Conservation (phyloP, 2,113 vertebrate species). For the Rattus rattus region DNA sequence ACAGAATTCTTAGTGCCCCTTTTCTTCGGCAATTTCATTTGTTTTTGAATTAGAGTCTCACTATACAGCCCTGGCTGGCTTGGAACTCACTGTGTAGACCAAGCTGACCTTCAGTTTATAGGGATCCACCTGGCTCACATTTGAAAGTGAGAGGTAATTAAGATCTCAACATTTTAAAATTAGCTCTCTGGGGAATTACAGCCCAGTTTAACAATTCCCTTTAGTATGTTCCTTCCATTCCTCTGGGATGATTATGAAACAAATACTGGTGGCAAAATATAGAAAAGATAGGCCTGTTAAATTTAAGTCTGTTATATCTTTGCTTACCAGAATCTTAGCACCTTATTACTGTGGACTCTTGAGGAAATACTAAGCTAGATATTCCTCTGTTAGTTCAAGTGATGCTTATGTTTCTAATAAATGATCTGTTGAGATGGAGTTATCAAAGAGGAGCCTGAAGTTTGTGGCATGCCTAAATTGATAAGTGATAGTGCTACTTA, state of each 20-base stretch:
- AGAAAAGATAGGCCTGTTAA: neutral
- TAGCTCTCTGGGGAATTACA: constrained; percentile 48
- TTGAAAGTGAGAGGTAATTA: constrained; percentile 51
- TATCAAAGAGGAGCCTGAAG: neutral
- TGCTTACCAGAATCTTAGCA: neutral
- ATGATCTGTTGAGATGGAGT: neutral
- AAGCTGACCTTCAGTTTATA: neutral
- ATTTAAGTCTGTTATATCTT: neutral
- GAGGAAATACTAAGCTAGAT: neutral
- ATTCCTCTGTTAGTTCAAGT: neutral
- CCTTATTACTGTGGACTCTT: neutral
- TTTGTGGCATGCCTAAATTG: neutral
- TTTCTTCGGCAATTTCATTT: neutral
- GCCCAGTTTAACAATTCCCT: constrained; percentile 48
- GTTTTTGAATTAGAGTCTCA: neutral
- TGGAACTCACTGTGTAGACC: neutral
- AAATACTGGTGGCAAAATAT: constrained; percentile 26
- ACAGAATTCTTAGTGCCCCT: neutral
- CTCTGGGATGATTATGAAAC: constrained; percentile 26
- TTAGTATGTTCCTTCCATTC: neutral
- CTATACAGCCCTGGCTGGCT: neutral
- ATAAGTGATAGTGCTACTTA: neutral
- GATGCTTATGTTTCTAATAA: neutral
- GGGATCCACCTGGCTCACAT: neutral
- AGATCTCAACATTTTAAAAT: constrained; percentile 54